Evolutionary conservation across 2,113 vertebrate genomes (phyloP).

Genomic region (Toxostoma redivivum): DNA sequence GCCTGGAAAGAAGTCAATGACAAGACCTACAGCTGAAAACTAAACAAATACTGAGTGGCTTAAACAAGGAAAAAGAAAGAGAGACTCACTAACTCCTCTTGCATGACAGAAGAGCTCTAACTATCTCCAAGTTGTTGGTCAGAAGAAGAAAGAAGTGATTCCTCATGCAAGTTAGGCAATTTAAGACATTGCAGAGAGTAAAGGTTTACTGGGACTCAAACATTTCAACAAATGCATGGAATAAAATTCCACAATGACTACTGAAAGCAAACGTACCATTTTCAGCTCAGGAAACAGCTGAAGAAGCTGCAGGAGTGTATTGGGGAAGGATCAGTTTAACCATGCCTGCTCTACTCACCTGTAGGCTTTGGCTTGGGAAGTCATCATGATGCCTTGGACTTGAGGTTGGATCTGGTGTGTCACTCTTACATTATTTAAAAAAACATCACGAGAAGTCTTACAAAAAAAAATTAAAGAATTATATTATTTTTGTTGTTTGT

Average conservation of each 20-base stretch:
- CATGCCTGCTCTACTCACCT: background rate
- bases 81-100: background rate
- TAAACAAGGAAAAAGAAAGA: background rate
- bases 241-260: background rate
- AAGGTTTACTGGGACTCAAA: background rate
- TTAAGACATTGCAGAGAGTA: background rate
- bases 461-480: accelerated
- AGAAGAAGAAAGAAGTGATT: background rate
- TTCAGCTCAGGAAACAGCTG: background rate
- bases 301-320: accelerated
- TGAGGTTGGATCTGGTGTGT: background rate
- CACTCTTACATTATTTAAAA: background rate
- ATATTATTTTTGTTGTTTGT: background rate
- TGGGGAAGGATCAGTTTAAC: background rate
- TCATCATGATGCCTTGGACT: background rate
- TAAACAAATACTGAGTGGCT: background rate
- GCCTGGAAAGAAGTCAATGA: background rate
- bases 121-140: background rate
- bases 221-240: background rate
- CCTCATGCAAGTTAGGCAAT: background rate
- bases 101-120: background rate
- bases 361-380: background rate
- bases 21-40: background rate
- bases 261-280: accelerated
- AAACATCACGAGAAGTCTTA: background rate